Evolutionary conservation across 1,140 invertebrate genomes (phyloP).

Genomic region (Sinonovacula constricta): DNA sequence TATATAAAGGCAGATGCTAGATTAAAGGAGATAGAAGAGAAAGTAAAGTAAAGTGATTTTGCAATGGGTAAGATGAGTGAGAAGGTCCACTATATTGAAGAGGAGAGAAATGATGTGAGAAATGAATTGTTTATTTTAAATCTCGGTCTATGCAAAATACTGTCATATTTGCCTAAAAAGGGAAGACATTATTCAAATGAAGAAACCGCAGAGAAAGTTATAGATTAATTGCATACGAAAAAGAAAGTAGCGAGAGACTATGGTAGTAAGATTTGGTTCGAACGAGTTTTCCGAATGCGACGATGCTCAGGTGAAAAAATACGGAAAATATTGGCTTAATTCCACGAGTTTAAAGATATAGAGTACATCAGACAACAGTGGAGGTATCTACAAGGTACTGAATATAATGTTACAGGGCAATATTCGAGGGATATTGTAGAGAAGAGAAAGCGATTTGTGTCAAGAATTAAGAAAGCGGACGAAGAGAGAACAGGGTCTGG

Average conservation of each 20-base stretch:
- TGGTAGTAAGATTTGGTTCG: constrained; percentile 4
- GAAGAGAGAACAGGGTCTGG: constrained; percentile 15
- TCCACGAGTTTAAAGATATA: constrained; percentile 19
- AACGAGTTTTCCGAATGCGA: constrained; percentile 30
- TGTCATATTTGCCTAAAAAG: constrained; percentile 18
- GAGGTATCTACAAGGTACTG: constrained; percentile 5
- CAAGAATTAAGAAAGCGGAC: constrained; percentile 15
- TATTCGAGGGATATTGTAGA: constrained; percentile 4
- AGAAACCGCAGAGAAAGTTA: constrained; percentile 9
- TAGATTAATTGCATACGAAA: constrained; percentile 2
- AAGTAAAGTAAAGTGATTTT: neutral
- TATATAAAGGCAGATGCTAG: neutral
- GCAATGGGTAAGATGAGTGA: neutral
- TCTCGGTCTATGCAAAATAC: constrained; percentile 18
- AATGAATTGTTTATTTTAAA: constrained; percentile 1
- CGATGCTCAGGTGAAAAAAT: neutral
- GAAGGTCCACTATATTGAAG: neutral
- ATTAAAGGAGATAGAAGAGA: neutral
- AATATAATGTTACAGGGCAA: constrained; percentile 14
- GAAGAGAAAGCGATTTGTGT: neutral
- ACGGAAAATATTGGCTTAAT: constrained; percentile 15
- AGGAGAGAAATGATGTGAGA: neutral
- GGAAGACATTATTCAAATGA: neutral
- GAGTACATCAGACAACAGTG: constrained; percentile 12
- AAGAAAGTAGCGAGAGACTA: constrained; percentile 5